Evolutionary conservation across 2,888 invertebrate species (phyloP), one percentile per base, ranked within the genome.

Genomic region (Apantesis nais): DNA sequence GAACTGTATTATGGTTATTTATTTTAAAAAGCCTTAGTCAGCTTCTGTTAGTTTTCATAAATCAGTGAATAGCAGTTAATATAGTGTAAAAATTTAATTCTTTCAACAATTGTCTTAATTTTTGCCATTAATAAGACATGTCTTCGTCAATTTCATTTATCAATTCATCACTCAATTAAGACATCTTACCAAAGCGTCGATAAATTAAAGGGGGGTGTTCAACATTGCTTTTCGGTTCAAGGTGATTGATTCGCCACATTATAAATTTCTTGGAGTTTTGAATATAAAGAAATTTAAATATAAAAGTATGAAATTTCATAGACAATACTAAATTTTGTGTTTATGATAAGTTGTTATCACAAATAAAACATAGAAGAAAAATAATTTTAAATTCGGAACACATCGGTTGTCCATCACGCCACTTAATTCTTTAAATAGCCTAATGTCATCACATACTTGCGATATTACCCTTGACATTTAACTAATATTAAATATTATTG

Each of bases 391-490:
- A 63, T 63, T 44, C 63, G 63, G 44, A 44, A 63, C 63, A 63
- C 44, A 31, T 63, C 22, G 5, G 22, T 29, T 63, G 29, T 44
- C 22, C 44, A 63, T 62, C 62, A 44, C 58, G 31, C 63, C 63
- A 31, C 19, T 58, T 58, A 39, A 37, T 58, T 58, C n/a, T 66
- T 55, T 61, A 60, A 60, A 37, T 62, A 67, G 9, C 37, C 9
- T 44, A 67, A 48, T 48, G 19, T 48, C 48, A 67, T 44, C 67
- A 48, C 48, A 52, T 19, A 11, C 44, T 48, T 69, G n/a, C 29
- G 34, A 52, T 44, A 19, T 8, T n/a, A 22, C 37, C 66, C 70
- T 70, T 70, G 70, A 62, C 65, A 61, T 70, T 58, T 41, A 29
- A 37, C 62, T 62, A 65, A 31, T n/a, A 14, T 65, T 48, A 19